Base-by-base conservation (phyloP, 2,888 invertebrate species). In the Cerastis leucographa region DNA sequence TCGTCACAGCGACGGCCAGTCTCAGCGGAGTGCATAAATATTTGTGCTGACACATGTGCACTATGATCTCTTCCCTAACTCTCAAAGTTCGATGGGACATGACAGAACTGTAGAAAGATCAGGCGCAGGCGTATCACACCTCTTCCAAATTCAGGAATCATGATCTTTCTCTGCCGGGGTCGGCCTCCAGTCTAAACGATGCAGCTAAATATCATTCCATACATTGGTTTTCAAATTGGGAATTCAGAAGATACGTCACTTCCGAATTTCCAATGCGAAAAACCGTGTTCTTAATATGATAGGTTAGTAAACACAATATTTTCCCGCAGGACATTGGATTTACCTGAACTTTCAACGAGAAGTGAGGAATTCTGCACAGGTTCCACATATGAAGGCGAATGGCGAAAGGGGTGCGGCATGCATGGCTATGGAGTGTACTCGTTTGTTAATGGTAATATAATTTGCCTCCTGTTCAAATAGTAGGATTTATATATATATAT, bases 361-460 rank as follows among this genome's bases (percentile, higher is more conserved):
- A 2, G 4, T 9, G 7, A 66, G 14, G 17, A 46, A 14, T 74
- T 76, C 44, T 29, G 46, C 22, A 74, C 76, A n/a, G 76, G 59
- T 19, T 49, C 74, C 14, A 9, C 0, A 40, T 76, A 66, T 40
- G 17, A 66, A 0, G 76, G 76, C n/a, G 56, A 3, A 2, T 76
- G 74, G 65, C 44, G 66, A 2, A 9, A 22, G 12, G 65, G 65
- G 7, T 56, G 9, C 14, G 74, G 74, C 19, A 76, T 76, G 76
- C 64, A 76, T 19, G 76, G 76, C 46, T n/a, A n/a, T n/a, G 76
- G 76, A 66, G 59, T 40, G 5, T 76, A 76, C 29, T 74, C 12
- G 14, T 76, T 74, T 74, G 0, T 0, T 35, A 59, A 59, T 66
- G 76, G 76, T 76, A 65, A 59, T n/a, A 5, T 22, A 29, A 68